phyloP scores from a whole-genome alignment of 2,888 invertebrate genomes.

The Drosophila flavopinicola region DNA sequence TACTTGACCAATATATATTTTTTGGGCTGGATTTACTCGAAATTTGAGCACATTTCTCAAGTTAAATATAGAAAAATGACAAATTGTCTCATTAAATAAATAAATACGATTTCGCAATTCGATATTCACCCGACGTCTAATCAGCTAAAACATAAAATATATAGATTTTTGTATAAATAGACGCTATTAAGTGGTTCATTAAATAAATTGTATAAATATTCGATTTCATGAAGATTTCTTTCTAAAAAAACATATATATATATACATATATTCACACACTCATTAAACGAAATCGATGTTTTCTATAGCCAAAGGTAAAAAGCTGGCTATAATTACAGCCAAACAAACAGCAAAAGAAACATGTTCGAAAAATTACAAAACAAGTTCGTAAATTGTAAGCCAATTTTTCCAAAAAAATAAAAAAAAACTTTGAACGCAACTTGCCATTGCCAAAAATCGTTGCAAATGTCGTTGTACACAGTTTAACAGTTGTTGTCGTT shows the following conservation, averaged over 20 bases:
- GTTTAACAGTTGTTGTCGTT: slow-evolving; percentile 50
- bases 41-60: slow-evolving; percentile 35
- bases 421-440: slow-evolving; percentile 53
- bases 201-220: too few species aligned
- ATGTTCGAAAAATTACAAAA: slow-evolving; percentile 61
- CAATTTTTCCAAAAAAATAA: slow-evolving; percentile 58
- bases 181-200: too few species aligned
- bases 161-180: too few species aligned
- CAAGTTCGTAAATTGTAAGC: slow-evolving; percentile 70
- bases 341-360: slow-evolving; percentile 52
- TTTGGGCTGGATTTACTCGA: slow-evolving; percentile 9
- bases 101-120: slow-evolving; percentile 9
- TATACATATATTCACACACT: slow-evolving; percentile 17
- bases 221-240: too few species aligned
- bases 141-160: too few species aligned
- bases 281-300: slow-evolving; percentile 22
- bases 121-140: not conserved
- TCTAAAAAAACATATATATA: not conserved
- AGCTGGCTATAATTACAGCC: slow-evolving; percentile 35
- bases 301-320: slow-evolving; percentile 30
- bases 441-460: slow-evolving; percentile 77
- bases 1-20: slow-evolving; percentile 29
- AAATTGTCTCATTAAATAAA: slow-evolving; percentile 33
- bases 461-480: slow-evolving; percentile 69
- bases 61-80: slow-evolving; percentile 26